Evolutionary conservation across 2,113 vertebrate genomes (phyloP), one percentile per base, ranked within the genome.

Genomic region (Ursus arctos): DNA sequence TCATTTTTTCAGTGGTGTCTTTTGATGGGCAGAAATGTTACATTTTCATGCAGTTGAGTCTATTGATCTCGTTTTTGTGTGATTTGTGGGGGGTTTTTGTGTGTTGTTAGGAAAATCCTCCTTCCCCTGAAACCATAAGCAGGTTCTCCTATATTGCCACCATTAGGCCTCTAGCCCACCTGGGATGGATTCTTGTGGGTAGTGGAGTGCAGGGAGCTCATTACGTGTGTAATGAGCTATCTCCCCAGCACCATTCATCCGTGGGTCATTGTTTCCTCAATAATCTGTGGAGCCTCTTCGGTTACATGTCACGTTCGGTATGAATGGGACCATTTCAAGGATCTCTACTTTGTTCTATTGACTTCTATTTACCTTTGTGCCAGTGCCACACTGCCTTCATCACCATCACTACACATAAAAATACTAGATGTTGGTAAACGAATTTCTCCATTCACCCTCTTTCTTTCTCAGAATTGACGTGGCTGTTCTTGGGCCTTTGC

Each of bases 41-140:
- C 65, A 22, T 93, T 96, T 95, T 63, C 82, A 86, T 71, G 18
- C 63, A 49, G 33, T 74, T 87, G 31, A 94, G 59, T 91, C 63
- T 84, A 87, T 88, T 72, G 51, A 51, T 91, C 47, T 91, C 15
- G n/a, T 18, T 21, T 81, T 91, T 81, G 43, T 80, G 36, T 87
- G 12, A 57, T 28, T 71, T 72, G 40, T 63, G 1, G 7, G n/a
- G 5, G 28, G 4, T 88, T 36, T 91, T 22, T 13, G 7, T 36
- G 10, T 69, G 7, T 77, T 90, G 47, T 65, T 51, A n/a, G 59
- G 28, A 92, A 95, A 94, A 36, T 40, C 13, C 69, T 80, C 7
- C 26, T 92, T 96, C 71, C 6, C 33, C 24, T 94, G 16, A 88
- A 65, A 76, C 80, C 80, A 76, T 51, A 74, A 92, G 33, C 5